Conservation (phyloP, 2,888 invertebrate species). For the Cheilosia vulpina region DNA sequence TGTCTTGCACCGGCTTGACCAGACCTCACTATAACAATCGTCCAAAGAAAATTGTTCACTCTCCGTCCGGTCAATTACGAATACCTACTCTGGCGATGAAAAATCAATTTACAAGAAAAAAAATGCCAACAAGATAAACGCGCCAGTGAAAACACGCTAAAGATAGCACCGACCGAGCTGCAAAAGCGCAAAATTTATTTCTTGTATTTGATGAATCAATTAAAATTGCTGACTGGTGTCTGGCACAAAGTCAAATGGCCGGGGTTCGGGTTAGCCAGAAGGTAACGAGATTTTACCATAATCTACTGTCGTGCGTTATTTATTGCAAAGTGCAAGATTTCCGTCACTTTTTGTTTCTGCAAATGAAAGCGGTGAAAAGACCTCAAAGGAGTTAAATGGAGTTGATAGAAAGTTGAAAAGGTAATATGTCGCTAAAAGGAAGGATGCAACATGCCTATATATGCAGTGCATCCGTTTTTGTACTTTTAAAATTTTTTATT, state of each 20-base stretch:
- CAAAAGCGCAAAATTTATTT: slow-evolving; percentile 10
- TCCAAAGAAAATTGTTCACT: slow-evolving; percentile 42
- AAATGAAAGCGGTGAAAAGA: slow-evolving; percentile 34
- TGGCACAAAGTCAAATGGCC: slow-evolving; percentile 43
- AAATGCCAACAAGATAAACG: slow-evolving; percentile 27
- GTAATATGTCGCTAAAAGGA: background rate
- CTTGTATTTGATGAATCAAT: slow-evolving; percentile 59
- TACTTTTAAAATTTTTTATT: too few relatives aligned
- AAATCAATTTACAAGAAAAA: slow-evolving; percentile 11
- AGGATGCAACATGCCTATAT: background rate
- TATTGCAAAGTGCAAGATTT: slow-evolving; percentile 15
- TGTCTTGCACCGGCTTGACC: slow-evolving; percentile 6
- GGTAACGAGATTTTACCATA: slow-evolving; percentile 45
- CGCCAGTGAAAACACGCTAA: slow-evolving; percentile 28
- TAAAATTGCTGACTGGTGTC: slow-evolving; percentile 45
- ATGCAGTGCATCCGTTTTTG: too few relatives aligned
- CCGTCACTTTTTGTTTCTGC: slow-evolving; percentile 9
- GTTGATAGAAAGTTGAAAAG: slow-evolving; percentile 23
- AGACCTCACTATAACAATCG: slow-evolving; percentile 2
- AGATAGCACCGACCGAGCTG: background rate
- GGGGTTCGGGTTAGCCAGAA: background rate
- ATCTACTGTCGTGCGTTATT: slow-evolving; percentile 41
- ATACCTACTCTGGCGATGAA: background rate
- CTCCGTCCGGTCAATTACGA: slow-evolving; percentile 6
- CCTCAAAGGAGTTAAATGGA: slow-evolving; percentile 11